phyloP scores from a whole-genome alignment of 1,140 invertebrate species.

The Brachystomella parvula region DNA sequence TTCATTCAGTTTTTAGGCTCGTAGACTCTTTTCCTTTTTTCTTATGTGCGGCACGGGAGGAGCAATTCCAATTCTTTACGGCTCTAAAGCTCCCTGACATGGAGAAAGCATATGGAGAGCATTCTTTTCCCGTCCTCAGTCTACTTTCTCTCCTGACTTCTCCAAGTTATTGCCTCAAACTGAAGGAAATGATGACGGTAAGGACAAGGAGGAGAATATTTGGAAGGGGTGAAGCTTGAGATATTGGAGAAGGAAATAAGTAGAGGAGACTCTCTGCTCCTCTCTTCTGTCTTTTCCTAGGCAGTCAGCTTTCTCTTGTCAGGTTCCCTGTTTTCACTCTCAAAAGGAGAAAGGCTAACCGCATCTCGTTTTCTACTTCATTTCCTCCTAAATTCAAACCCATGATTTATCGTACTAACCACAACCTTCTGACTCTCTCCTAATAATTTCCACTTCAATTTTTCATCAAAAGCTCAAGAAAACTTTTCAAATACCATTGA shows the following conservation, averaged over 20 bases:
- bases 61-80: constrained; percentile 11
- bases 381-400: constrained; percentile 14
- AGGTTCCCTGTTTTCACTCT: constrained; percentile 3
- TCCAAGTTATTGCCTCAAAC: neutral
- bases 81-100: neutral
- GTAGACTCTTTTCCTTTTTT: neutral
- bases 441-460: no score
- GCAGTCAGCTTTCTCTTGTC: neutral
- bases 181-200: neutral
- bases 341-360: constrained; percentile 9
- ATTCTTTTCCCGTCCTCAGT: neutral
- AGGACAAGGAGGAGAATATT: neutral
- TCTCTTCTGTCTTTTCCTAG: neutral
- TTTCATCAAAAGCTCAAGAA: no score
- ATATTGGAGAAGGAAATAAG: neutral
- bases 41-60: no score
- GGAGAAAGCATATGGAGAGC: neutral
- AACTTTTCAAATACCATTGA: no score
- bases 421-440: neutral
- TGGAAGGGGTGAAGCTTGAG: neutral
- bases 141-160: constrained; percentile 1
- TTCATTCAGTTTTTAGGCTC: constrained; percentile 3
- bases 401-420: constrained; percentile 17
- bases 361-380: constrained; percentile 22
- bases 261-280: neutral